Evolutionary conservation across 2,888 invertebrate species (phyloP).

Genomic region (Sinelater perroti): DNA sequence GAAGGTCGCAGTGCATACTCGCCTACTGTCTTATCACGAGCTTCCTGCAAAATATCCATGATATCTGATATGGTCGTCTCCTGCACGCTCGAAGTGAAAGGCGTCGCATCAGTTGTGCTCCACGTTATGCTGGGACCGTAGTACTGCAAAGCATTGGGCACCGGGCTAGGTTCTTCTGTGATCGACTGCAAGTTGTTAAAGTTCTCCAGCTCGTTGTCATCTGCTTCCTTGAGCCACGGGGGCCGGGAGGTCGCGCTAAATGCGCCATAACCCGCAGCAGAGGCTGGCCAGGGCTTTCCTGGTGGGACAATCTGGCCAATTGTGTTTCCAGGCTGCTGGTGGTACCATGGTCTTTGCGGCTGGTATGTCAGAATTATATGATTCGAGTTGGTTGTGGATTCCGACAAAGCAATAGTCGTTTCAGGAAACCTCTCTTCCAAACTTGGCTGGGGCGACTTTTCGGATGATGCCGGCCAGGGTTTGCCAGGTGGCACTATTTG

Average conservation of each 20-base stretch:
- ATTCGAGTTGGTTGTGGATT: neutral
- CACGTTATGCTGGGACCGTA: neutral
- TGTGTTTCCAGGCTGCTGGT: conserved; percentile 28
- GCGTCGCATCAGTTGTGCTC: neutral
- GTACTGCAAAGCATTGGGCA: conserved; percentile 10
- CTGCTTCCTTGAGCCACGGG: neutral
- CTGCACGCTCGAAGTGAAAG: conserved; percentile 16
- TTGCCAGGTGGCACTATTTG: conserved; percentile 31
- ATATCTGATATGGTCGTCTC: conserved; percentile 19
- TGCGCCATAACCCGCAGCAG: conserved; percentile 33
- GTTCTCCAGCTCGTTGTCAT: neutral
- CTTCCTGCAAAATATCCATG: conserved; percentile 15
- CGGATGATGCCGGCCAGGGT: conserved; percentile 21
- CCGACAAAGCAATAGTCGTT: conserved; percentile 2
- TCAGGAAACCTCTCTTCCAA: conserved; percentile 11
- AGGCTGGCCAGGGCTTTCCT: conserved; percentile 41
- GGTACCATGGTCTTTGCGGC: conserved; percentile 29
- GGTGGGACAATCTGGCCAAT: conserved; percentile 27
- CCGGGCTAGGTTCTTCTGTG: conserved; percentile 1
- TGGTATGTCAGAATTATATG: conserved; percentile 28
- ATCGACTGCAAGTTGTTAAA: neutral
- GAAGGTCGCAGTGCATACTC: conserved; percentile 4
- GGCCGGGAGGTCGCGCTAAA: neutral
- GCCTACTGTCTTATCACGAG: conserved; percentile 18
- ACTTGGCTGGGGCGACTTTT: neutral